Evolutionary conservation across 2,113 vertebrate genomes (phyloP), one percentile per base, ranked within the genome.

Genomic region (Silurus asotus): DNA sequence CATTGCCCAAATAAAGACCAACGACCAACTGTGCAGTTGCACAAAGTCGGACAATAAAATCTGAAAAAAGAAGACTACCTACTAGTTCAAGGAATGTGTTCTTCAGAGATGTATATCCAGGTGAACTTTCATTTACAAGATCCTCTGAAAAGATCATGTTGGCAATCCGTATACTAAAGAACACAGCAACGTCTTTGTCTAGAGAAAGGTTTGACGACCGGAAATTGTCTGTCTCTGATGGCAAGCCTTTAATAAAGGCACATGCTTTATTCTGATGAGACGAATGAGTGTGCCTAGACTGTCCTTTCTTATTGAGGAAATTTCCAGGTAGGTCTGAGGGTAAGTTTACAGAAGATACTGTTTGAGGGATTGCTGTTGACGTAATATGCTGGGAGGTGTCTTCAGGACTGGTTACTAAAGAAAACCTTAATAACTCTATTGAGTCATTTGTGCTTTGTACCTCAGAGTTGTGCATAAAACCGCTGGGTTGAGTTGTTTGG

Each of bases 81-180:
- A 99, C 97, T 97, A 99, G 77, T 48, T 98, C 95, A 59, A 95
- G 93, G 94, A 98, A 98, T 55, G 94, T 96, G 80, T 97, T 97
- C 90, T 99, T 97, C 90, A 99, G 93, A 0, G 96, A 95, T 90
- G 94, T 97, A 92, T 99, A 99, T 79, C 98, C 97, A 20, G 92
- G 84, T 0, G 97, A 99, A 23, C 95, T 98, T 93, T 96, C 97
- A 84, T 99, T 97, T 96, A 97, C 98, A 88, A 99, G 95, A 92
- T 96, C 94, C 2, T 96, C 93, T 3, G 97, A 97, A 93, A 99
- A 98, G 90, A 94, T 95, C 95, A 98, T 94, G 93, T 98, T 98
- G 87, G 97, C 97, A 8, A 99, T 95, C 81, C 96, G 93, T 88
- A 99, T 93, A 89, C 97, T 98, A 95, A 99, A 98, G 93, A 99